Evolutionary conservation across 2,113 vertebrate species (phyloP).

Genomic region (Haliaeetus leucogaster): DNA sequence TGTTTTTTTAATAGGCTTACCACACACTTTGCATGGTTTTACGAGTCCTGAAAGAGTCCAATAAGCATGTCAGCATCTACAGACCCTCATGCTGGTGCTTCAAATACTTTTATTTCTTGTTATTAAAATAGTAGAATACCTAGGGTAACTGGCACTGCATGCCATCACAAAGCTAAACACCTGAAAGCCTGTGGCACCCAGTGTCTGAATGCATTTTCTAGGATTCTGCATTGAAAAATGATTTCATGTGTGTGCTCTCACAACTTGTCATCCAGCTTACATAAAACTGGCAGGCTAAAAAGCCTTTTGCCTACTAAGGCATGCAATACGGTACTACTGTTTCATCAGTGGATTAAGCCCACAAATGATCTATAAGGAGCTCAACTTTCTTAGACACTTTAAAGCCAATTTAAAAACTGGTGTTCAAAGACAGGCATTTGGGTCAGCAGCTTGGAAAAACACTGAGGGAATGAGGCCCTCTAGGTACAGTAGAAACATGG

Average conservation of each 20-base stretch:
- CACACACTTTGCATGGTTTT: not conserved
- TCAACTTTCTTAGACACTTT: not conserved
- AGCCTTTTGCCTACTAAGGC: not conserved
- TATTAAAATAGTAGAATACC: not conserved
- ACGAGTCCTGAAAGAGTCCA: not conserved
- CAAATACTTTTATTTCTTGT: not conserved
- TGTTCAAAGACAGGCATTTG: not conserved
- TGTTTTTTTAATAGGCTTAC: not conserved
- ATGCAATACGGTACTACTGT: not conserved
- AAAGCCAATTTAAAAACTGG: not conserved
- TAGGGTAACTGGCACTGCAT: not conserved
- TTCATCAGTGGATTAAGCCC: not conserved
- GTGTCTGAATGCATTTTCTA: accelerated
- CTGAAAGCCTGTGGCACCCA: accelerated
- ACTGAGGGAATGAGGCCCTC: accelerated
- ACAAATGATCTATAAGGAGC: not conserved
- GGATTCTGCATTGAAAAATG: not conserved
- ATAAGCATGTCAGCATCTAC: not conserved
- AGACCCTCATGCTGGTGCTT: not conserved
- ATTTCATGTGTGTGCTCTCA: not conserved
- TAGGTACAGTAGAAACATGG: not conserved
- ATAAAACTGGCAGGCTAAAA: not conserved
- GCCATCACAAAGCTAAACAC: not conserved
- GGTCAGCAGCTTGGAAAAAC: not conserved
- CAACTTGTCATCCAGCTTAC: accelerated